Evolutionary conservation across 2,797 vertebrate species (phyloP), one percentile per base, ranked within the genome.

Genomic region (Sebastes hubbsi): DNA sequence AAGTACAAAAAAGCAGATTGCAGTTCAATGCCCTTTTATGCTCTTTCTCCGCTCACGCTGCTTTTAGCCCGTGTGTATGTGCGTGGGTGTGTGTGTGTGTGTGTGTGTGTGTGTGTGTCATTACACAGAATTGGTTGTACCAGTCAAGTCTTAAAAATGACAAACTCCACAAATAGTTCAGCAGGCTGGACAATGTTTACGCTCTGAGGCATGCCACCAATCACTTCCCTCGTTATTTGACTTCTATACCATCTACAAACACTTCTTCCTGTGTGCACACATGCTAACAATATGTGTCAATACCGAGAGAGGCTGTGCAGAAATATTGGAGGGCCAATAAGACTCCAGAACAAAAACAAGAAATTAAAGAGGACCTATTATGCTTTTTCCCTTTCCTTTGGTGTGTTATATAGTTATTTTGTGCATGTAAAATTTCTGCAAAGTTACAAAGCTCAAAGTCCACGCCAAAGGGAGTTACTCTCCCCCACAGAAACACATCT

Each of bases 21-120:
- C 13, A 80, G 76, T 75, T 79, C 64, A 67, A 22, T 64, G 83
- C 69, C 63, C 74, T 85, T 78, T 60, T 12, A 13, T 58, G 12
- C 12, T 49, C 46, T 20, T 4, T 49, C 46, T 49, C 46, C 18
- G 8, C 46, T 49, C 18, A 9, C 3, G 18, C 18, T 49, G 46
- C 46, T 49, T 18, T 49, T 49, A 49, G 46, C 46, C 2, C 16
- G 16, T 46, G 42, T 0, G 16, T 46, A 3, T 0, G 46, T 49
- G 18, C 25, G 22, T 2, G 20, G 7, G 16, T 46, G 42, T 0
- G 46, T 22, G 22, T 20, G 16, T 49, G 46, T 49, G 18, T 56
- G 22, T 2, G 20, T n/a, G 20, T 1, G 1, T 22, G 1, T 68
- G 10, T 63, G 60, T 14, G n/a, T 65, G 61, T 46, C 46, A 30